Conservation (phyloP, 37 sponge, comb jelly and placozoan genomes). For the Mnemiopsis leidyi region DNA sequence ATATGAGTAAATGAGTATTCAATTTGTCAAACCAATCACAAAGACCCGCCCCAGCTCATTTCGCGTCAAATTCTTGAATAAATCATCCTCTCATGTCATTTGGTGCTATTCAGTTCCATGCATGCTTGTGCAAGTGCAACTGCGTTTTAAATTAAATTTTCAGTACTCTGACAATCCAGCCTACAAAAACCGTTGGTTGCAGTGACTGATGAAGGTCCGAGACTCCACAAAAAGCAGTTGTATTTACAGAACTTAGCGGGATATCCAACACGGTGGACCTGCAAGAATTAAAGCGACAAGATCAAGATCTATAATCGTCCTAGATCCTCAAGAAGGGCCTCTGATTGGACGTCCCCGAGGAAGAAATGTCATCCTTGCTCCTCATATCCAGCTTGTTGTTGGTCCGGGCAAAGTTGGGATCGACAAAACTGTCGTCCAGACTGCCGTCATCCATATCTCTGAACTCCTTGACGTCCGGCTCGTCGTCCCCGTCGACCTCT, state of each 20-base stretch:
- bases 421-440: constrained; percentile 41
- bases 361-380: constrained; percentile 29
- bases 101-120: neutral
- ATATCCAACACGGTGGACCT: no score
- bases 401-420: constrained; percentile 39
- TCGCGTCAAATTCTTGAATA: neutral
- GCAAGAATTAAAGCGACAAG: neutral
- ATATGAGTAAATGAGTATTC: no score
- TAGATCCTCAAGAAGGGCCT: constrained; percentile 17
- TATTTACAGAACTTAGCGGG: no score
- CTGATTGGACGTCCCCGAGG: neutral
- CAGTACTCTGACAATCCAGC: neutral
- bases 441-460: constrained; percentile 2
- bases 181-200: neutral
- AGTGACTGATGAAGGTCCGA: no score
- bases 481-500: neutral
- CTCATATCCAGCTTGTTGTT: constrained; percentile 40
- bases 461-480: constrained; percentile 16
- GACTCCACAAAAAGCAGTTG: no score
- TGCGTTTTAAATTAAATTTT: no score
- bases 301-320: neutral
- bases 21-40: no score
- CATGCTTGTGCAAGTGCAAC: neutral
- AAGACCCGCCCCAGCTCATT: no score
- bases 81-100: neutral